Conservation (phyloP, 2,888 invertebrate genomes). For the Chrysopilus asiliformis region DNA sequence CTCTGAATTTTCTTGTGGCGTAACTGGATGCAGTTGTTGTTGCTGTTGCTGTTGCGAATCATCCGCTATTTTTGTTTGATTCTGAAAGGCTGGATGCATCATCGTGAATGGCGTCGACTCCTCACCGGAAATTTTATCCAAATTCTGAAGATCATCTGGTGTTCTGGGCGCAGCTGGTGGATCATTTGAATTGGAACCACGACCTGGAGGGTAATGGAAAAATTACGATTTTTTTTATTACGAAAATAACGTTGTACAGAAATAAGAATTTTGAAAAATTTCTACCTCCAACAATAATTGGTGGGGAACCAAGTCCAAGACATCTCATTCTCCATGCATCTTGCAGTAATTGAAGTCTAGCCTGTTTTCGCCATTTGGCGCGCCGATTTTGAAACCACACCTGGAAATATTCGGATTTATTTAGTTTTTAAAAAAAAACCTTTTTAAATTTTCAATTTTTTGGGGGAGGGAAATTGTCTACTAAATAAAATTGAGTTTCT, state of each 20-base stretch:
- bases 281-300: constrained; percentile 41
- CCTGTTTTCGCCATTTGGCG: constrained; percentile 85
- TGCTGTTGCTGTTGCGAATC: constrained; percentile 9
- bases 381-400: constrained; percentile 88
- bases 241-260: no score
- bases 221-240: no score
- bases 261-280: no score
- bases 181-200: constrained; percentile 16
- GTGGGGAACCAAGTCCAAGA: constrained; percentile 53
- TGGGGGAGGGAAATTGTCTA: no score
- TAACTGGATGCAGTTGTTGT: constrained; percentile 13
- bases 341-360: constrained; percentile 69
- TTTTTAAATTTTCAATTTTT: no score
- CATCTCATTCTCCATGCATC: constrained; percentile 88
- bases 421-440: no score
- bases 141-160: constrained; percentile 28
- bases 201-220: constrained; percentile 8
- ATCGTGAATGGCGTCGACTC: constrained; percentile 26
- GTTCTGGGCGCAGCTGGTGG: constrained; percentile 12
- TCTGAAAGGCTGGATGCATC: constrained; percentile 35
- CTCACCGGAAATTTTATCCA: constrained; percentile 19
- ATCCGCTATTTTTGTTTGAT: constrained; percentile 7
- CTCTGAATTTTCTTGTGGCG: constrained; percentile 17
- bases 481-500: no score
- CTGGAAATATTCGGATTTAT: constrained; percentile 34